Evolutionary conservation across 2,113 vertebrate genomes (phyloP).

Genomic region (Craseonycteris thonglongyai): DNA sequence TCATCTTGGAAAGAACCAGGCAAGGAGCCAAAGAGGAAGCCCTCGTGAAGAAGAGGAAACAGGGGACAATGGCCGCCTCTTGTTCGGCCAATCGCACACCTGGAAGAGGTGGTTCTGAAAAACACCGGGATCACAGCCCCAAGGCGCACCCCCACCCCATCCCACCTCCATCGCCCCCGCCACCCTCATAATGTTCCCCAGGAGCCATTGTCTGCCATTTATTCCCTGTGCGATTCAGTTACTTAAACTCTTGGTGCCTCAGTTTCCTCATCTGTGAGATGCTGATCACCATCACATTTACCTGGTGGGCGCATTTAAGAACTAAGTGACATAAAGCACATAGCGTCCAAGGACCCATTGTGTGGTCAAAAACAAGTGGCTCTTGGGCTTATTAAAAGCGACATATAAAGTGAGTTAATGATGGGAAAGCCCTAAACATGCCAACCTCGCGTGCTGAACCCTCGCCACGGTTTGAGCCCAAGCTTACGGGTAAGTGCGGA

Average conservation of each 20-base stretch:
- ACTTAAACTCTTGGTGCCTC: neutral
- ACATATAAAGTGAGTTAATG: neutral
- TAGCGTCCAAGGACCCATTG: neutral
- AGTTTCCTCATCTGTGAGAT: neutral
- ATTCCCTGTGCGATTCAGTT: neutral
- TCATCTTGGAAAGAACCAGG: slow-evolving; percentile 26
- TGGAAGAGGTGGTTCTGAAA: neutral
- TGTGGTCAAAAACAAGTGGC: neutral
- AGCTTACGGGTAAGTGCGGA: no score
- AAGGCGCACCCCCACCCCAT: neutral
- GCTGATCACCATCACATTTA: neutral
- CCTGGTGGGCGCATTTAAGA: neutral
- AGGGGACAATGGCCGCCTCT: neutral
- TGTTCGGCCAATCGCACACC: neutral
- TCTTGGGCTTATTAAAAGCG: neutral
- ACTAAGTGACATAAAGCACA: neutral
- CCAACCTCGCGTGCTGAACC: neutral
- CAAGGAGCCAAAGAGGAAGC: neutral
- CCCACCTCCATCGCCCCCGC: no score
- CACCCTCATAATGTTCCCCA: neutral
- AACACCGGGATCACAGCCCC: neutral
- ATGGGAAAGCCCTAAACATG: neutral
- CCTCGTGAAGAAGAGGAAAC: neutral
- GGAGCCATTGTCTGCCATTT: neutral
- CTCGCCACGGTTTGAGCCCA: neutral